Base-by-base conservation (phyloP, 2,113 vertebrate species). In the Pteruthius melanotis region DNA sequence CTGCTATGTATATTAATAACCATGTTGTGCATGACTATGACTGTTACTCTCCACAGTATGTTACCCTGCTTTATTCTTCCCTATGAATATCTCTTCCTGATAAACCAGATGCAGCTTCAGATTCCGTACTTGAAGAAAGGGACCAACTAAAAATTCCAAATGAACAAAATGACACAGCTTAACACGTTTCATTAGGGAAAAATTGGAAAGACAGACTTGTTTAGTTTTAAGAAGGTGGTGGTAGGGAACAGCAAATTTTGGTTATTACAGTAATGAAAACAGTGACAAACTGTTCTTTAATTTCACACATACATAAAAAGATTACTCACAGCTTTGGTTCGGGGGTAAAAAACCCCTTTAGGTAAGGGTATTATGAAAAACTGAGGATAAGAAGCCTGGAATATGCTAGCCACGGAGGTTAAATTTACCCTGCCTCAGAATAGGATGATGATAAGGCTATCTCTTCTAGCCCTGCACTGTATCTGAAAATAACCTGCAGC, bases 221-320 rank as follows among this genome's bases (percentile, higher is more conserved):
- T 87, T 27, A 28, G 42, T 82, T 93, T 81, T 60, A 52, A 70
- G 61, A 49, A 47, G 35, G 47, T 47, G n/a, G 30, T 71, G 61
- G 44, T 49, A 83, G 35, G 37, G 60, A 87, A 84, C 33, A 81
- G 77, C 23, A 94, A 78, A 78, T 82, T 94, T 89, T 31, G 33
- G 47, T 20, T 91, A 89, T 68, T 89, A 71, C 61, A 85, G 70
- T 52, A 93, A 85, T 35, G 23, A 66, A 91, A 74, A 72, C 0
- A 9, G 50, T 53, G 65, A 76, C 84, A 91, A 75, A 93, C 30
- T 63, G 56, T 66, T 90, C 76, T 68, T 82, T 47, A 53, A 1
- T 85, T 94, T 90, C 78, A 95, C 82, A 92, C n/a, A 75, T 68
- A 80, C 42, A 93, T 49, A 77, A 84, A 76, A 84, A 59, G 65